These are phyloP conservation scores for Oxyura jamaicensis DNA, from an alignment of 2,113 vertebrate genomes.

Conservation along the genomic window DNA sequence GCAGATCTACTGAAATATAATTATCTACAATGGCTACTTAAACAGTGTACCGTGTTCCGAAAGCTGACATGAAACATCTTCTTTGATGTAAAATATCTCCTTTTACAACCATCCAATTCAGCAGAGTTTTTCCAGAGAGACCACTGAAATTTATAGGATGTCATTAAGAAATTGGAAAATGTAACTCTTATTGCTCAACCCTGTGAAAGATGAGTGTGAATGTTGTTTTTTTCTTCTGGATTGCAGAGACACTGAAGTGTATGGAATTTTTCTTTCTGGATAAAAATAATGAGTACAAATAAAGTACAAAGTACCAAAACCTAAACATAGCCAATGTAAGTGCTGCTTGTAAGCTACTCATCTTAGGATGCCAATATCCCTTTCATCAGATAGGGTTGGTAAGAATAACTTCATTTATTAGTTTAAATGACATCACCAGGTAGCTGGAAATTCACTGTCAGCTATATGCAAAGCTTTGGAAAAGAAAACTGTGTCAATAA, in stretches of 20 bases:
- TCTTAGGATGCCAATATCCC: background rate
- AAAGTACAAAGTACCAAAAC: background rate
- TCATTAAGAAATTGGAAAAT: constrained; percentile 5
- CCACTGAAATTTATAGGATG: constrained; percentile 15
- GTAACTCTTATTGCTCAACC: background rate
- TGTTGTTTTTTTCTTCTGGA: constrained; percentile 24
- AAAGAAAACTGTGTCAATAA: background rate
- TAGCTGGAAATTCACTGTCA: constrained; percentile 14
- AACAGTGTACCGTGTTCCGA: background rate
- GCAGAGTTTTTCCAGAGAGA: background rate
- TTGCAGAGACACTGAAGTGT: background rate
- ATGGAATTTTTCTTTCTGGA: background rate
- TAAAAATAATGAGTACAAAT: background rate
- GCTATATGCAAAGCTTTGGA: background rate
- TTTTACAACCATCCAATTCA: background rate
- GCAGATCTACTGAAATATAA: background rate
- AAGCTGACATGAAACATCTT: background rate
- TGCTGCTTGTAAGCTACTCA: background rate
- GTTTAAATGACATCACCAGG: background rate
- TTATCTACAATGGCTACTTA: background rate
- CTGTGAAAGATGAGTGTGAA: background rate
- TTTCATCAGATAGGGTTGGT: background rate
- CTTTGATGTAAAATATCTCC: background rate
- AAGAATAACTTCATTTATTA: background rate
- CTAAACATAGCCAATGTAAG: background rate